Percentiles rank a stretch among this genome's conserved stretches.
These are phyloP conservation scores for Tonatia bakeri DNA, from an alignment of 2,113 vertebrate species.

Conservation along the genomic window DNA sequence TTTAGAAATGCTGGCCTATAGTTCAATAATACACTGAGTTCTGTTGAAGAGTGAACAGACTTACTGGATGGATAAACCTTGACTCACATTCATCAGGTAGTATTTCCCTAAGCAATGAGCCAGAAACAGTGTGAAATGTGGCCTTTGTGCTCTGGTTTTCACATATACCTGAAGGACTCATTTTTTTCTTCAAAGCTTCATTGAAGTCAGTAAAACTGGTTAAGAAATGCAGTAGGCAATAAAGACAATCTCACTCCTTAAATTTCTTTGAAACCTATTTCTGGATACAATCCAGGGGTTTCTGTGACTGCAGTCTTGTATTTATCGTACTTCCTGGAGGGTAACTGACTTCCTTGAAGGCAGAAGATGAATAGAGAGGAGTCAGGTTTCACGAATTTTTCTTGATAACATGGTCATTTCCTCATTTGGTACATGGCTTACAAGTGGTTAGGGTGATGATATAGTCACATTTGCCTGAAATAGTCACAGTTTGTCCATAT, in stretches of 20 bases:
- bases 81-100: constrained; percentile 10
- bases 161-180: background rate
- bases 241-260: background rate
- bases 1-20: background rate
- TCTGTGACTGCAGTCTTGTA: background rate
- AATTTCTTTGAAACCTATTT: background rate
- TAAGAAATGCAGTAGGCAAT: constrained; percentile 11
- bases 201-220: constrained; percentile 51
- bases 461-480: background rate
- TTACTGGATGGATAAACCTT: background rate
- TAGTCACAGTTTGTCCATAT: background rate
- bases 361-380: background rate
- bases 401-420: background rate
- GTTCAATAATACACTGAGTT: background rate
- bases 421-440: background rate
- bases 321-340: background rate
- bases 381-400: background rate
- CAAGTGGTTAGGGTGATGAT: background rate
- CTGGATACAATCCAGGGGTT: background rate
- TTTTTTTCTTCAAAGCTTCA: constrained; percentile 53
- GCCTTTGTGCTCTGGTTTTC: background rate
- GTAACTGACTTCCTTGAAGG: background rate
- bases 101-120: constrained; percentile 22
- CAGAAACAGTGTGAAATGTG: constrained; percentile 7
- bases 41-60: background rate